A percentile compares a stretch with the other conserved stretches of the same genome.
Evolutionary conservation across 2,888 invertebrate genomes (phyloP).

Genomic region (Geophilus truncorum): DNA sequence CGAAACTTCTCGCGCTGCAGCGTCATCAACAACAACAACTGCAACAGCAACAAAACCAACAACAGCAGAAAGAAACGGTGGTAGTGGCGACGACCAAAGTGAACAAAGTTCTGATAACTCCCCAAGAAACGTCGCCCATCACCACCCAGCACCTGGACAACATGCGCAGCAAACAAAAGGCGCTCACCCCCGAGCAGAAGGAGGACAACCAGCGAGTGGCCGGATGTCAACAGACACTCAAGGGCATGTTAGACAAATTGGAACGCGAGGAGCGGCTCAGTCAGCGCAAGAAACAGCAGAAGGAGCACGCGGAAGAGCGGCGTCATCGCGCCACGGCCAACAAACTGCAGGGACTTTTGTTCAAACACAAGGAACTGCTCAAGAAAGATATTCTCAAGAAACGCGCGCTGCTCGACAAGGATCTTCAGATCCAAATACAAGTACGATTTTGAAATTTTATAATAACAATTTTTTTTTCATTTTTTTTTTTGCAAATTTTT

Average conservation of each 20-base stretch:
- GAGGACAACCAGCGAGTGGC: slow-evolving; percentile 46
- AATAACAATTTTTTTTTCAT: not conserved
- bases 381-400: slow-evolving; percentile 92
- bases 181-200: slow-evolving; percentile 46
- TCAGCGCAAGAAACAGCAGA: slow-evolving; percentile 44
- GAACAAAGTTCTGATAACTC: not conserved
- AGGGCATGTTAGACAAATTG: slow-evolving; percentile 47
- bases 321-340: slow-evolving; percentile 55
- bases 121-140: slow-evolving; percentile 17
- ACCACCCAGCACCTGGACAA: slow-evolving; percentile 33
- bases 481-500: too few species aligned
- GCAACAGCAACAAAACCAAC: slow-evolving; percentile 54
- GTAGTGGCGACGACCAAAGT: slow-evolving; percentile 25
- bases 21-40: slow-evolving; percentile 59
- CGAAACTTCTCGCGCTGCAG: slow-evolving; percentile 81
- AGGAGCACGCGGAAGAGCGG: slow-evolving; percentile 49
- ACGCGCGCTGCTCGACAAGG: slow-evolving; percentile 78
- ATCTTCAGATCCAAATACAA: slow-evolving; percentile 84
- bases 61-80: slow-evolving; percentile 37
- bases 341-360: slow-evolving; percentile 66
- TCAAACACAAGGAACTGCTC: slow-evolving; percentile 82
- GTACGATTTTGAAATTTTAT: too few species aligned
- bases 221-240: slow-evolving; percentile 46
- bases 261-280: slow-evolving; percentile 48
- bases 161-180: slow-evolving; percentile 37